A percentile compares a stretch with the other conserved stretches of the same genome.
These are phyloP conservation scores for Drosophila nigricruria DNA, from an alignment of 2,888 invertebrate genomes.

Conservation along the genomic window DNA sequence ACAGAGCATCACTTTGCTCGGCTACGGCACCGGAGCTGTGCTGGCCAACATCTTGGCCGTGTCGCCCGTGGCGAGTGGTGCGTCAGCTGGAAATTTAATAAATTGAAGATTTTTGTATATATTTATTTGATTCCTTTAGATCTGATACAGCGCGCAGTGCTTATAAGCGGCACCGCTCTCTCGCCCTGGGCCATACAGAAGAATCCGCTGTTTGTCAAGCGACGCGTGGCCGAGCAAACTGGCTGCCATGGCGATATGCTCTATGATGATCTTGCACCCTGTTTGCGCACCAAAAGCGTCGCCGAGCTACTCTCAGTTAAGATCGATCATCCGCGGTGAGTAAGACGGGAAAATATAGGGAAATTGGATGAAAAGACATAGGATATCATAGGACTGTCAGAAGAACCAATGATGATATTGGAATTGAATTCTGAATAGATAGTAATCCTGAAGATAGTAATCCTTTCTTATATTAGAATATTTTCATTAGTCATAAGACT, in stretches of 20 bases:
- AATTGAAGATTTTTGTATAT: neutral
- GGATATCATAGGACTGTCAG: too few relatives aligned
- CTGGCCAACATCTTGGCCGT: slow-evolving; percentile 98
- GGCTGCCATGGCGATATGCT: slow-evolving; percentile 93
- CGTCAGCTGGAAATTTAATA: slow-evolving; percentile 45
- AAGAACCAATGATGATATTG: too few relatives aligned
- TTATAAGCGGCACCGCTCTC: slow-evolving; percentile 95
- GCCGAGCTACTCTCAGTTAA: slow-evolving; percentile 90
- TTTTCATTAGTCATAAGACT: neutral
- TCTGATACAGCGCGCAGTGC: slow-evolving; percentile 93
- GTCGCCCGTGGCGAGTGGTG: slow-evolving; percentile 97
- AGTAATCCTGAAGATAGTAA: too few relatives aligned
- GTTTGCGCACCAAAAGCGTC: slow-evolving; percentile 92
- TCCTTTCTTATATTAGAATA: neutral
- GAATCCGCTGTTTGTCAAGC: slow-evolving; percentile 92
- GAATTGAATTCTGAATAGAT: too few relatives aligned
- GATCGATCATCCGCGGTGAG: slow-evolving; percentile 90
- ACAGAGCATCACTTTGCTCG: slow-evolving; percentile 95
- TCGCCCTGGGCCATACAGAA: slow-evolving; percentile 96
- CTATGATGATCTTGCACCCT: slow-evolving; percentile 94
- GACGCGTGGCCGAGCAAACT: slow-evolving; percentile 92
- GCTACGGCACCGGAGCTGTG: slow-evolving; percentile 98
- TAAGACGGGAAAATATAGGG: neutral
- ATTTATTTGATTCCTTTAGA: slow-evolving; percentile 86
- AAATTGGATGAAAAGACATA: too few relatives aligned